Percentiles rank a stretch among this genome's conserved stretches.
phyloP scores from a whole-genome alignment of 2,888 invertebrate genomes.

The Ditylenchus weischeri region DNA sequence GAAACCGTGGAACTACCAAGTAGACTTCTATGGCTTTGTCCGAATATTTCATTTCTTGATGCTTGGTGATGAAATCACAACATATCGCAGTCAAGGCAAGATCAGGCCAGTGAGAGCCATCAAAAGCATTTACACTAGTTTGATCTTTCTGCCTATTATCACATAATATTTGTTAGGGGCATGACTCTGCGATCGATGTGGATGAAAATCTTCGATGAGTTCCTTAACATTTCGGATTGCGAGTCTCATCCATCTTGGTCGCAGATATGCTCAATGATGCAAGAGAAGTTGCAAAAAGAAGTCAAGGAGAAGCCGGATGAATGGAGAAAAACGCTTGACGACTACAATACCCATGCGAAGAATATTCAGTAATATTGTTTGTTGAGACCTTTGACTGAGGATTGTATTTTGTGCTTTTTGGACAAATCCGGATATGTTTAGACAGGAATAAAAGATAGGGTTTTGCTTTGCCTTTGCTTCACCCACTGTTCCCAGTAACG shows the following conservation, averaged over 20 bases:
- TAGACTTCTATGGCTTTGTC: conserved; percentile 83
- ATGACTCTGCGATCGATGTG: conserved; percentile 66
- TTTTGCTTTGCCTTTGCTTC: too few relatives aligned
- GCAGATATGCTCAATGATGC: conserved; percentile 51
- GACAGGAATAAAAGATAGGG: too few relatives aligned
- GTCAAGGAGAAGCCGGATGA: background rate
- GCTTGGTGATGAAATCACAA: conserved; percentile 83
- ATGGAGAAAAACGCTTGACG: conserved; percentile 18
- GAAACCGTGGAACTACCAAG: conserved; percentile 78
- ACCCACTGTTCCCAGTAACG: too few relatives aligned
- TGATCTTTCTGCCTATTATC: conserved; percentile 48
- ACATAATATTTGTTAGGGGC: too few relatives aligned
- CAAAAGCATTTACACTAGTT: conserved; percentile 49
- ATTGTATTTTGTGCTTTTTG: too few relatives aligned
- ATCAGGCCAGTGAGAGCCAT: conserved; percentile 48
- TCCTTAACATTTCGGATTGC: conserved; percentile 79
- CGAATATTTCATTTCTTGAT: conserved; percentile 83
- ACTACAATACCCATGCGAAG: background rate
- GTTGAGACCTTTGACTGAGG: too few relatives aligned
- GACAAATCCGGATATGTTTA: too few relatives aligned
- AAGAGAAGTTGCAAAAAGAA: conserved; percentile 23
- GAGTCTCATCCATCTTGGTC: conserved; percentile 72
- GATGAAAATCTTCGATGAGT: conserved; percentile 75
- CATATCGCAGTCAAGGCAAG: conserved; percentile 59
- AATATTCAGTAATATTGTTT: too few relatives aligned